phyloP scores from a whole-genome alignment of 35 echinoderm and acorn worm genomes.

The Lytechinus pictus region DNA sequence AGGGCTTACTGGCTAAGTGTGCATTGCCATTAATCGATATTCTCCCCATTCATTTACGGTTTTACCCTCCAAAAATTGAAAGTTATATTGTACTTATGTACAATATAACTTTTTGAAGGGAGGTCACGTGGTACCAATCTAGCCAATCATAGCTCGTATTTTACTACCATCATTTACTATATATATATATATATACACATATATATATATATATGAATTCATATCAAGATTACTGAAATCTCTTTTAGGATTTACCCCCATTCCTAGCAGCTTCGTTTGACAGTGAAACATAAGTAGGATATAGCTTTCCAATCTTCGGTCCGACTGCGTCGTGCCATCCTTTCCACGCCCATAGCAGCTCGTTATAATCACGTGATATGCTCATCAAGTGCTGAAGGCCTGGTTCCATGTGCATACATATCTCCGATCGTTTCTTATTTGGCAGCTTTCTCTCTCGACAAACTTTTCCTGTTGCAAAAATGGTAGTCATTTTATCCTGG shows the following conservation, averaged over 20 bases:
- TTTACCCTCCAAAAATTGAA: no score
- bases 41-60: no score
- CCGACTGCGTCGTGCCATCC: slow-evolving; percentile 85
- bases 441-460: slow-evolving; percentile 36
- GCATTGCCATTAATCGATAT: no score
- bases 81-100: no score
- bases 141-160: no score
- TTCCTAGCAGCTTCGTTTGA: slow-evolving; percentile 71
- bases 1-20: no score
- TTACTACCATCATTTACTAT: no score
- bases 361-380: slow-evolving; percentile 73
- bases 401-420: slow-evolving; percentile 80
- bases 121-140: no score
- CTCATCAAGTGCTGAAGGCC: slow-evolving; percentile 64
- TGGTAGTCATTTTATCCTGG: slow-evolving; percentile 57
- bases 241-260: slow-evolving; percentile 55
- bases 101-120: no score
- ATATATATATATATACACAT: no score
- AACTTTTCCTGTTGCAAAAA: slow-evolving; percentile 72
- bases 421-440: slow-evolving; percentile 8
- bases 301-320: slow-evolving; percentile 62
- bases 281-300: slow-evolving; percentile 74
- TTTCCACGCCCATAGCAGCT: slow-evolving; percentile 81
- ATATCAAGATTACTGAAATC: no score
- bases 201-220: no score